phyloP scores from a whole-genome alignment of 2,113 vertebrate species.

The Tragulus kanchil region DNA sequence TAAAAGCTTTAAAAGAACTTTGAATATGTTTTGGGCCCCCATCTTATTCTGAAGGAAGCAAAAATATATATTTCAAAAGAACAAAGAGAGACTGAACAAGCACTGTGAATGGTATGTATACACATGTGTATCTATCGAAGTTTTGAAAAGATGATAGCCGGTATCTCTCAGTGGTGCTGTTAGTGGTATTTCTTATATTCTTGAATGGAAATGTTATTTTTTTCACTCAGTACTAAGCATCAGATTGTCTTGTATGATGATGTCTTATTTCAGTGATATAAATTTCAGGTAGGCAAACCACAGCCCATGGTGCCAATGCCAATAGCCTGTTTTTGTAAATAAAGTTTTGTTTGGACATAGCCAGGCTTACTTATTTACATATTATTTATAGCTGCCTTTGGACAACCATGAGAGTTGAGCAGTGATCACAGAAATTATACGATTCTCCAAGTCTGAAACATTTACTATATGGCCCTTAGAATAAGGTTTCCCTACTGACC shows the following conservation, averaged over 20 bases:
- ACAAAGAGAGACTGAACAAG: not conserved
- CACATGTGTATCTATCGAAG: not conserved
- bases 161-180: not conserved
- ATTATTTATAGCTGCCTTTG: not conserved
- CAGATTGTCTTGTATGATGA: not conserved
- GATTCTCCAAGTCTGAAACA: not conserved
- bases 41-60: not conserved
- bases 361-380: not conserved
- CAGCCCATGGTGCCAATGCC: not conserved
- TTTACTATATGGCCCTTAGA: not conserved
- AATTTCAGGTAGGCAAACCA: not conserved
- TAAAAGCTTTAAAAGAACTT: not conserved
- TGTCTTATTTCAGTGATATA: not conserved
- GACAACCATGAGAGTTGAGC: not conserved
- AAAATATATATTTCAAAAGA: not conserved
- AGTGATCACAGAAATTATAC: not conserved
- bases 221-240: not conserved
- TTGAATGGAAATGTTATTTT: constrained; percentile 1
- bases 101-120: too few species aligned
- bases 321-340: not conserved
- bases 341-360: not conserved
- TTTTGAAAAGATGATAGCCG: not conserved
- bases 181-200: not conserved
- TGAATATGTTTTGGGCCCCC: not conserved
- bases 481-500: too few species aligned